A percentile compares a stretch with the other conserved stretches of the same genome.
These are phyloP conservation scores for Ectropis grisescens DNA, from an alignment of 1,140 invertebrate species.

Conservation along the genomic window DNA sequence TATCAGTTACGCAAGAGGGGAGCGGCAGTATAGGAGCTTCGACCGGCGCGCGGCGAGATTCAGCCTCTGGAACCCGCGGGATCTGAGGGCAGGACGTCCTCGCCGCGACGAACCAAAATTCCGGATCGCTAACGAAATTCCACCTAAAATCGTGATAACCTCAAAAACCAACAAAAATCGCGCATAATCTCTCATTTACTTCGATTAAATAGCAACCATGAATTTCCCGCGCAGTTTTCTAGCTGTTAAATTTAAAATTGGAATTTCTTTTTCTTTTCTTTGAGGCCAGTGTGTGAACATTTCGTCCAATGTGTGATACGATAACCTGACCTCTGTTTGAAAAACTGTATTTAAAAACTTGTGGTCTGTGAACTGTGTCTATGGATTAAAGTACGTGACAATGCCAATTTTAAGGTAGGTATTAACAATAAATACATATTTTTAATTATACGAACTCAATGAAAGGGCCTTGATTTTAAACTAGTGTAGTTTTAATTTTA, in stretches of 20 bases:
- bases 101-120: constrained; percentile 11
- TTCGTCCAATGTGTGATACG: constrained; percentile 3
- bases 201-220: too few species aligned
- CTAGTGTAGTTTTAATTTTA: too few species aligned
- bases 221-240: constrained; percentile 16
- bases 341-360: not conserved
- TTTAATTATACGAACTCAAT: too few species aligned
- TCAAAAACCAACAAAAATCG: not conserved
- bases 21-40: constrained; percentile 47
- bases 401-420: too few species aligned
- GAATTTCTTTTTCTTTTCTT: constrained; percentile 18
- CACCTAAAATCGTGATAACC: not conserved
- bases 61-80: constrained; percentile 43
- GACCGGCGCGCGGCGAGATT: constrained; percentile 28
- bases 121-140: constrained; percentile 6
- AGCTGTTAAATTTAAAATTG: constrained; percentile 25
- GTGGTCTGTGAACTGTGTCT: too few species aligned
- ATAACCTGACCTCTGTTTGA: constrained; percentile 12
- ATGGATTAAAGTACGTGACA: too few species aligned
- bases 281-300: constrained; percentile 20
- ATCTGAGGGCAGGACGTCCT: constrained; percentile 29
- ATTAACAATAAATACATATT: too few species aligned
- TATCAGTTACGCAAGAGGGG: constrained; percentile 61
- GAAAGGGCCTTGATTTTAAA: too few species aligned
- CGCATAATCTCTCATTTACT: too few species aligned